Base-by-base conservation (phyloP, 1,140 invertebrate genomes). In the Campodea augens region DNA sequence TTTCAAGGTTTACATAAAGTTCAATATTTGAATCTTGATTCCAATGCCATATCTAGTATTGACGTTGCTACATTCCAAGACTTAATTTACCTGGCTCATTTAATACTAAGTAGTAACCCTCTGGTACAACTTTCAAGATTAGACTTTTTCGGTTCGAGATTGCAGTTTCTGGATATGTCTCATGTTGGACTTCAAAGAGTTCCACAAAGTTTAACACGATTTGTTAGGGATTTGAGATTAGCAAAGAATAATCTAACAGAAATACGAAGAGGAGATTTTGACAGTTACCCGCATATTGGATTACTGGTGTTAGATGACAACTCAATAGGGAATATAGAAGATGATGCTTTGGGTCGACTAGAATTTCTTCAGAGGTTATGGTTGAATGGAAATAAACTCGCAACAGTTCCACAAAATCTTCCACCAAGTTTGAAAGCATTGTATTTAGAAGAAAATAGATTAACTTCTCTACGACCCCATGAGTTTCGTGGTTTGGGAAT, bases 241-340 rank as follows among this genome's bases (percentile, higher is more conserved):
- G 71, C 78, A 1, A 75, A 78, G 13, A 93, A 93, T 56, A 71
- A 69, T 49, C 69, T 87, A 37, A 71, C 67, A 41, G 64, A 70
- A 0, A 75, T 93, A 15, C 70, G 73, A 32, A 74, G 81, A 51
- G 82, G 84, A n/a, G 84, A 90, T 54, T 68, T 95, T 45, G 84
- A 88, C 54, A 86, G 84, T 49, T 91, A 90, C 58, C 86, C 86
- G 0, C 61, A 88, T 15, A 59, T 93, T 7, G 77, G 78, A 48
- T 67, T 81, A 22, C 59, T 95, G 21, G 80, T 88, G 54, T 70
- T 93, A 25, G 81, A 81, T 20, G 70, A 78, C 42, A 92, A 91
- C 55, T 65, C 70, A 46, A 70, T 95, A 22, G 63, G 62, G 32
- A 65, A 72, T 2, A 72, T 95, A 4, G 86, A 90, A 60, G 82